Evolutionary conservation across 2,888 invertebrate species (phyloP).

Genomic region (Hypercompe scribonia): DNA sequence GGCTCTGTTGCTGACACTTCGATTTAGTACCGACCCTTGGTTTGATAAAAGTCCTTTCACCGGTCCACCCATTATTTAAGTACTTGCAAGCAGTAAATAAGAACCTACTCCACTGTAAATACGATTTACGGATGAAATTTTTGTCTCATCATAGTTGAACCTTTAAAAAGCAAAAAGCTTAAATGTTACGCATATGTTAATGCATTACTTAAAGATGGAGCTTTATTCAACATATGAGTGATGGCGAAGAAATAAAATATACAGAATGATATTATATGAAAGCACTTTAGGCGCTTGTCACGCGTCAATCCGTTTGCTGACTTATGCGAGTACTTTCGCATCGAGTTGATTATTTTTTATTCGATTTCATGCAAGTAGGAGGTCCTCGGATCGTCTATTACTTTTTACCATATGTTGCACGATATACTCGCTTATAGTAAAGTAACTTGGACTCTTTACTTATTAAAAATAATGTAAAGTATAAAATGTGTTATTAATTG

Average conservation of each 20-base stretch:
- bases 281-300: conserved; percentile 59
- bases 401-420: neutral
- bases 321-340: conserved; percentile 37
- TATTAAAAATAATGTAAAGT: neutral
- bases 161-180: neutral
- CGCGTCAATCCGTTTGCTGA: conserved; percentile 53
- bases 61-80: conserved; percentile 72
- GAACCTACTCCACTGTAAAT: conserved; percentile 54
- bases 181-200: conserved; percentile 20
- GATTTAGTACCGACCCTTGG: conserved; percentile 81
- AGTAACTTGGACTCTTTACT: neutral
- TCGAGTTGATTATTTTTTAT: conserved; percentile 40
- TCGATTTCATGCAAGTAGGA: conserved; percentile 6
- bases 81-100: conserved; percentile 52
- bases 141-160: conserved; percentile 10
- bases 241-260: conserved; percentile 49
- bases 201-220: conserved; percentile 26
- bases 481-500: neutral
- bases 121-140: conserved; percentile 35
- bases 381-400: neutral
- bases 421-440: neutral
- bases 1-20: conserved; percentile 79
- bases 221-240: conserved; percentile 37
- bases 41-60: conserved; percentile 78
- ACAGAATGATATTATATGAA: conserved; percentile 53